Evolutionary conservation across 64 coral and sea anemone species (phyloP).

Genomic region (Orbicella faveolata): DNA sequence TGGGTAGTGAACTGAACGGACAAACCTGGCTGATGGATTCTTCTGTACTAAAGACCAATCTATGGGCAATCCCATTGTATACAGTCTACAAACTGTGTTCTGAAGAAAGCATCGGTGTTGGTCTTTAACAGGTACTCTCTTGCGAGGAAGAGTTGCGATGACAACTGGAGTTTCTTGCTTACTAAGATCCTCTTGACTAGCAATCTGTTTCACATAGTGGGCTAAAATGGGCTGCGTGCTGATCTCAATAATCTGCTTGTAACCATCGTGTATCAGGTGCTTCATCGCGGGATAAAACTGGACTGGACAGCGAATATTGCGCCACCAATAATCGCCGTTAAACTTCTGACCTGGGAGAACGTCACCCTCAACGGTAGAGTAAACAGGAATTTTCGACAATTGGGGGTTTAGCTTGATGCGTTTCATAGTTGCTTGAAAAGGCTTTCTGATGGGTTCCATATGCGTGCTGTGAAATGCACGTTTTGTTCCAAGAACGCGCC

Average conservation of each 20-base stretch:
- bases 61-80: conserved; percentile 35
- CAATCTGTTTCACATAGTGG: conserved; percentile 62
- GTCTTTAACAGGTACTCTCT: conserved; percentile 42
- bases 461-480: conserved; percentile 75
- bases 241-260: conserved; percentile 66
- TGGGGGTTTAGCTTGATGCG: conserved; percentile 29
- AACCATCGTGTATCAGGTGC: conserved; percentile 40
- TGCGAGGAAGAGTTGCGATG: conserved; percentile 49
- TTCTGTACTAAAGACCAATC: conserved; percentile 54
- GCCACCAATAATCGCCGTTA: conserved; percentile 71
- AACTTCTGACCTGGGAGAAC: conserved; percentile 29
- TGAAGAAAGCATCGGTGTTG: conserved; percentile 52
- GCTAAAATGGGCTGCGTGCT: conserved; percentile 64
- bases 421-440: conserved; percentile 9
- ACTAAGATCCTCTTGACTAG: conserved; percentile 24
- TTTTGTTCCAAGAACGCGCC: conserved; percentile 62
- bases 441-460: conserved; percentile 61
- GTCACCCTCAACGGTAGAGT: conserved; percentile 58
- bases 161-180: conserved; percentile 30
- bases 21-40: conserved; percentile 35
- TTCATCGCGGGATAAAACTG: conserved; percentile 53
- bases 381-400: conserved; percentile 44
- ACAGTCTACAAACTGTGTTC: conserved; percentile 59
- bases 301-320: conserved; percentile 71
- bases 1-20: conserved; percentile 50